Base-by-base conservation (phyloP, 2,113 vertebrate genomes). In the Archocentrus centrarchus region DNA sequence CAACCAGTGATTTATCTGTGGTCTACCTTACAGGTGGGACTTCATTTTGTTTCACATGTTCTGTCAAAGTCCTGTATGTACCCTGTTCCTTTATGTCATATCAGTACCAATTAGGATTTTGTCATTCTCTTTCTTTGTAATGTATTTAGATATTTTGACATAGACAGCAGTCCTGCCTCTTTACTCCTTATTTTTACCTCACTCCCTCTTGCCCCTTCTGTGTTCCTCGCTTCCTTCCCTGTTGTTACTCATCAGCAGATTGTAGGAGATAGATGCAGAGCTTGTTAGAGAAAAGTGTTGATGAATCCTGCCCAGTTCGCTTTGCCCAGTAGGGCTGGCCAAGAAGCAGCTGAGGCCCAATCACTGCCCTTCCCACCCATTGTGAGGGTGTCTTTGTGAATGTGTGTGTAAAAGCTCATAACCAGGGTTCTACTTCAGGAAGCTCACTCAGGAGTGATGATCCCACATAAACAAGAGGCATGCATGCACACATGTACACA, bases 301-400 rank as follows among this genome's bases (percentile, higher is more conserved):
- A 88, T 91, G 84, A 88, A 82, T 91, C 59, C 80, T 66, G 63
- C 81, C 59, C 53, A 17, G 50, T 58, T 88, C 80, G 82, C 59
- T 88, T 81, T 80, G 75, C 89, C 73, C 88, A 86, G 93, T 91
- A 77, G 87, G 89, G 62, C 82, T 59, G 63, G 79, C 83, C 50
- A 14, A 91, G 73, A 77, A 85, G 75, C 92, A 93, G 88, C 91
- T 92, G 89, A 86, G 92, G 61, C 83, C 86, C 83, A 90, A 85
- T 91, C 84, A 88, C 83, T 75, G 81, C 58, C 61, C 73, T 57
- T 47, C 50, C 76, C 85, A 47, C 86, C 81, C 75, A 77, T 75
- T 59, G 87, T 22, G 79, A 68, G 37, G 44, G 35, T 61, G 55
- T 60, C 64, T 37, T 35, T 63, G 62, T 47, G 59, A 59, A 77